Base-by-base conservation (phyloP, 2,113 vertebrate species). In the Caretta caretta region DNA sequence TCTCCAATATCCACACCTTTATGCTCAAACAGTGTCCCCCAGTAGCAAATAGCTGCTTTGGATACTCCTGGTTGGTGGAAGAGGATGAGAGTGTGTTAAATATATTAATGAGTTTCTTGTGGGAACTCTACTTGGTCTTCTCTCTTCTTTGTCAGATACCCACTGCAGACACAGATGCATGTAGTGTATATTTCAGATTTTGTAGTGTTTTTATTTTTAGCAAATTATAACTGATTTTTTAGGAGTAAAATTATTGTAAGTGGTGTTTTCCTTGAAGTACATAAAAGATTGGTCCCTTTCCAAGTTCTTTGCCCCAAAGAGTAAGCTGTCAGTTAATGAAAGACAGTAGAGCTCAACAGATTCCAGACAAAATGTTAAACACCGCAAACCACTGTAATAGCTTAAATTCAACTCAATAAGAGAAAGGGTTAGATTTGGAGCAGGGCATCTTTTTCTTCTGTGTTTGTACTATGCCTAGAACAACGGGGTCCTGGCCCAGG, bases 21-120 rank as follows among this genome's bases (percentile, higher is more conserved):
- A 42, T 82, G 76, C 22, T 56, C 87, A 10, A 57, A 65, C 0
- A 76, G 42, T 0, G 0, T 5, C 25, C 19, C 5, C 22, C 1
- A 16, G 38, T 50, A 84, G 85, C 17, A 2, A 13, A 53, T 53
- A 83, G 85, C 46, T n/a, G 46, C 0, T 82, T 79, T 20, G 76
- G 57, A 42, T 0, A 0, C 29, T 72, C 81, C 1, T 76, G 31
- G 10, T 76, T 22, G 38, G 48, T 0, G 0, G 19, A 80, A 80
- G 53, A 83, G 62, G 93, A 4, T 2, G 42, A 50, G 5, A 42
- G 65, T 24, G 10, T 38, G 20, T 1, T 48, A 1, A 2, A 46
- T 1, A 31, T 35, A 78, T 38, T 65, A 48, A 54, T 48, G 59
- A 25, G 56, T 25, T 35, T 5, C 3, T 4, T 54, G 1, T 0